Conservation (phyloP, 2,113 vertebrate genomes). For the Chlorocebus sabaeus region DNA sequence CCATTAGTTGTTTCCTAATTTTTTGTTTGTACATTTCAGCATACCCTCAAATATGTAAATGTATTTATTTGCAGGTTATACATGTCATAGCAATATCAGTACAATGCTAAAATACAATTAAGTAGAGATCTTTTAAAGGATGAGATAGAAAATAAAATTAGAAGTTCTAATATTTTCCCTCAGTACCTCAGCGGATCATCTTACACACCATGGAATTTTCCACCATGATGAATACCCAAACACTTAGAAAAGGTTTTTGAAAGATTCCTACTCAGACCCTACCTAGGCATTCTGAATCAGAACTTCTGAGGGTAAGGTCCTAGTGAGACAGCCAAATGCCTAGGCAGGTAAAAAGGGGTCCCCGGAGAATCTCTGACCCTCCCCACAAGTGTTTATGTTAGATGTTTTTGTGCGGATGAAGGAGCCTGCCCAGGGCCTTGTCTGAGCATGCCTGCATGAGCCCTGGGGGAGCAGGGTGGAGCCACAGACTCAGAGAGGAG, state of each 20-base stretch:
- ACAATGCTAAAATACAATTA: not conserved
- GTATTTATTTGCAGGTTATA: conserved; percentile 21
- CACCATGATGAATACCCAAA: not conserved
- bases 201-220: not conserved
- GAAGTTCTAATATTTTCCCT: not conserved
- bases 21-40: not conserved
- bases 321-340: not conserved
- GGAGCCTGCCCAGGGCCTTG: no score
- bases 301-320: not conserved
- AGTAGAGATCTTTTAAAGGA: not conserved
- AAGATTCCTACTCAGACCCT: not conserved
- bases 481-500: no score
- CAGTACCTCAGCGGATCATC: not conserved
- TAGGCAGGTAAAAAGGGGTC: no score
- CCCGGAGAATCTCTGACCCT: no score
- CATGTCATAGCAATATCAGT: not conserved
- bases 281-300: not conserved
- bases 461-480: no score
- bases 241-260: not conserved
- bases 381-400: no score
- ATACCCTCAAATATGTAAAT: not conserved
- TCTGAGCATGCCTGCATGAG: no score
- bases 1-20: not conserved
- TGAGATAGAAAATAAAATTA: conserved; percentile 4
- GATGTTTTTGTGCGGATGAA: no score